Evolutionary conservation across 2,797 vertebrate species (phyloP), one percentile per base, ranked within the genome.

Genomic region (Ptychadena robeensis): DNA sequence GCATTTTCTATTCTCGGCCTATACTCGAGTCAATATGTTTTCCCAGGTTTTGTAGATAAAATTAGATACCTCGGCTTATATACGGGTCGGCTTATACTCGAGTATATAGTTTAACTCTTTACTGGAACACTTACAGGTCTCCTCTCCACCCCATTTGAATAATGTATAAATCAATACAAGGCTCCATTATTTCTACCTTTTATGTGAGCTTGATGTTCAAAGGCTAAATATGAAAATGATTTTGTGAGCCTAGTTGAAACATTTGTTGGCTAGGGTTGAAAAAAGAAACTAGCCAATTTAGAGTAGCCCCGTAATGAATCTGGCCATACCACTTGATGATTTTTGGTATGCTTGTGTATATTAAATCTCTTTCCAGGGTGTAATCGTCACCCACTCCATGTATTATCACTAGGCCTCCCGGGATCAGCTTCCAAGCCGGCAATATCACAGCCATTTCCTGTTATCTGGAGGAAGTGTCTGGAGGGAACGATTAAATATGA

Each of bases 401-500:
- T 37, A 57, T 63, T 38, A 32, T 66, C 22, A 28, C 61, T 57
- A 12, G 31, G 22, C 12, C 40, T 67, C 63, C 18, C 44, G 31
- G 72, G 72, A 59, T 15, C 69, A 64, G 22, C 66, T 73, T 81
- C 35, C 80, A 74, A 53, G 48, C 61, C 32, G 68, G 71, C 35
- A 40, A 48, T 59, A 61, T 44, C 57, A 37, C 72, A 75, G 38
- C 66, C 18, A 68, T 75, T 82, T 82, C 80, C 72, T 82, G 80
- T 35, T 82, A 75, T 82, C 72, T 69, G 44, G 32, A 75, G 80
- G 72, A 82, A 75, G 53, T 75, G 72, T 82, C 72, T 75, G 44
- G 72, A 75, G 80, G 80, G 63, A 61, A 31, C 2, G 34, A 82
- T 75, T 82, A 82, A 82, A 82, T 82, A 82, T 82, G 72, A 82